Conservation (phyloP, 2,797 vertebrate species). For the Alectoris magna region DNA sequence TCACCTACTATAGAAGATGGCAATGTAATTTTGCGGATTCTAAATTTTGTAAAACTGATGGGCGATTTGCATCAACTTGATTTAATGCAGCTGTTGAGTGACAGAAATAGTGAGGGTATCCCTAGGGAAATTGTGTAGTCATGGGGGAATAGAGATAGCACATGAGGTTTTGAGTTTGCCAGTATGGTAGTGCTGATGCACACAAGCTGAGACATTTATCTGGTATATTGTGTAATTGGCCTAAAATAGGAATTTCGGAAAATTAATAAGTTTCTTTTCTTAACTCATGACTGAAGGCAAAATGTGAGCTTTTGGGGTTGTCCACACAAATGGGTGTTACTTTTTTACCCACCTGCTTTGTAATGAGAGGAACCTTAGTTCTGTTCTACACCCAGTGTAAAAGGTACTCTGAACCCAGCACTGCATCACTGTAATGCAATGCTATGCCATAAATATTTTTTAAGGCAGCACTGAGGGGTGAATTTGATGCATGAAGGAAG, state of each 20-base stretch:
- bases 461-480: background rate
- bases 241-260: background rate
- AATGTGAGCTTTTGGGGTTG: background rate
- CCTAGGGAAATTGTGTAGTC: background rate
- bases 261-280: background rate
- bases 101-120: constrained; percentile 4
- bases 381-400: background rate
- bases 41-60: background rate
- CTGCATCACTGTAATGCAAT: background rate
- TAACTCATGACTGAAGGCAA: background rate
- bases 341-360: background rate
- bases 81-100: constrained; percentile 18
- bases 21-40: background rate
- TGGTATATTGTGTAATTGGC: background rate
- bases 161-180: background rate
- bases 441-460: background rate
- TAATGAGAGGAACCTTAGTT: background rate
- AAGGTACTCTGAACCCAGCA: background rate
- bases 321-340: background rate
- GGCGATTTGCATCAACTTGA: background rate
- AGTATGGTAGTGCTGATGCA: background rate
- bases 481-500: background rate
- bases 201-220: background rate
- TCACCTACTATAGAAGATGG: background rate
- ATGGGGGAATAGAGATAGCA: background rate